Conservation (phyloP, 2,888 invertebrate species). For the Panorpa germanica region DNA sequence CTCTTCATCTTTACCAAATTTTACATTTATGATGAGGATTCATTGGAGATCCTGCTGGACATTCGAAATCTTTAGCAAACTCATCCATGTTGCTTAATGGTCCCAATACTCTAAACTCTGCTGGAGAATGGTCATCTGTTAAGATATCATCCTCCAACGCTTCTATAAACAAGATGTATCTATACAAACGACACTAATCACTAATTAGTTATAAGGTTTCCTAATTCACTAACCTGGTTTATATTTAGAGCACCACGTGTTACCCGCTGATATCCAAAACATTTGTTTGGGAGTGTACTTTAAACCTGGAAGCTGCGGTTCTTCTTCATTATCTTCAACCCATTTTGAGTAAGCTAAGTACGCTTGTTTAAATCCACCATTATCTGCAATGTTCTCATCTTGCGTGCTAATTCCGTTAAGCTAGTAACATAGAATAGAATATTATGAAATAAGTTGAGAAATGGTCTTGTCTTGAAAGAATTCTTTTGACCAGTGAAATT, state of each 20-base stretch:
- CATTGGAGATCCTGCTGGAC: conserved; percentile 7
- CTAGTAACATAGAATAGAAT: too few relatives aligned
- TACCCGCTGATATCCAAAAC: conserved; percentile 73
- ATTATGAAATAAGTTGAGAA: too few relatives aligned
- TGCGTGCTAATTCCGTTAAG: conserved; percentile 82
- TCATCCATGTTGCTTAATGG: conserved; percentile 80
- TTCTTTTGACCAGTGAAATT: too few relatives aligned
- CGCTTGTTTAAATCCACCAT: conserved; percentile 82
- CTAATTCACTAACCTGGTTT: conserved; percentile 27
- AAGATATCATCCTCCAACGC: conserved; percentile 60
- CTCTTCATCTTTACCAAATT: too few relatives aligned
- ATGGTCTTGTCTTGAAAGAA: too few relatives aligned
- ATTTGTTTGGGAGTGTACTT: conserved; percentile 47
- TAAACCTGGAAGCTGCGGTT: conserved; percentile 51
- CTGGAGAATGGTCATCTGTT: conserved; percentile 60
- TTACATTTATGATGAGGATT: conserved; percentile 10
- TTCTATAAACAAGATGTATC: conserved; percentile 23
- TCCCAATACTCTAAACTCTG: conserved; percentile 72
- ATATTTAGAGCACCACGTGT: conserved; percentile 76
- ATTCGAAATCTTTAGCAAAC: conserved; percentile 10
- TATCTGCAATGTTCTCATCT: conserved; percentile 91
- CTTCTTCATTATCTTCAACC: conserved; percentile 43
- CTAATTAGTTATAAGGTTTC: conserved; percentile 3
- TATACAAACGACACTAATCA: conserved; percentile 1
- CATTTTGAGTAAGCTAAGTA: conserved; percentile 68